Conservation (phyloP, 2,113 vertebrate genomes). For the Malurus alboscapulatus region DNA sequence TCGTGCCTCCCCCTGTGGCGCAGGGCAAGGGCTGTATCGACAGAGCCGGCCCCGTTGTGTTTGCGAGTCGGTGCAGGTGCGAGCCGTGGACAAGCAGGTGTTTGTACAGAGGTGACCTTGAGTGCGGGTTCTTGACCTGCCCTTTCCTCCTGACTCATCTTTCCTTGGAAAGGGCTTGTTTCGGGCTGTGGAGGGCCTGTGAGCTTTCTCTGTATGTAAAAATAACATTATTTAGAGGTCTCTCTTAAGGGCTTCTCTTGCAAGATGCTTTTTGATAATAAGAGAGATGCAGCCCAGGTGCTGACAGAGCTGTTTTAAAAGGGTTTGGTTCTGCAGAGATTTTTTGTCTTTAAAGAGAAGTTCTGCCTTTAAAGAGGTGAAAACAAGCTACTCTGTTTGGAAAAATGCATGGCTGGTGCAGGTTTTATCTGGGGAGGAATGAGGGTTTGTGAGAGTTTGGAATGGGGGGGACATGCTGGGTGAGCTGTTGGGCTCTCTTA, state of each 20-base stretch:
- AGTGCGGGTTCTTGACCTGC: conserved; percentile 59
- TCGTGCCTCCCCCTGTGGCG: neutral
- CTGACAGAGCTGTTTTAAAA: neutral
- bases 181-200: neutral
- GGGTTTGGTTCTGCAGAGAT: neutral
- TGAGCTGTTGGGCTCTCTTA: conserved; percentile 12
- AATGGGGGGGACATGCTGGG: neutral
- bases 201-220: conserved; percentile 9
- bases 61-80: conserved; percentile 65
- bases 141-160: conserved; percentile 68
- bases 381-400: neutral
- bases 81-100: conserved; percentile 70
- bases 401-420: neutral
- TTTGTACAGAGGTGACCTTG: conserved; percentile 66
- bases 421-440: conserved; percentile 5
- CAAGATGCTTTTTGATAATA: neutral
- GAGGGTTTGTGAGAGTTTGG: conserved; percentile 33
- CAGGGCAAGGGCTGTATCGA: conserved; percentile 38
- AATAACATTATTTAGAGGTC: neutral
- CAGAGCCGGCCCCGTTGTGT: conserved; percentile 34
- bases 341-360: neutral
- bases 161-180: conserved; percentile 21
- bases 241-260: neutral
- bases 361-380: neutral
- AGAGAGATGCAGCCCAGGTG: neutral